Evolutionary conservation across 2,113 vertebrate species (phyloP), one percentile per base, ranked within the genome.

Genomic region (Myocastor coypus): DNA sequence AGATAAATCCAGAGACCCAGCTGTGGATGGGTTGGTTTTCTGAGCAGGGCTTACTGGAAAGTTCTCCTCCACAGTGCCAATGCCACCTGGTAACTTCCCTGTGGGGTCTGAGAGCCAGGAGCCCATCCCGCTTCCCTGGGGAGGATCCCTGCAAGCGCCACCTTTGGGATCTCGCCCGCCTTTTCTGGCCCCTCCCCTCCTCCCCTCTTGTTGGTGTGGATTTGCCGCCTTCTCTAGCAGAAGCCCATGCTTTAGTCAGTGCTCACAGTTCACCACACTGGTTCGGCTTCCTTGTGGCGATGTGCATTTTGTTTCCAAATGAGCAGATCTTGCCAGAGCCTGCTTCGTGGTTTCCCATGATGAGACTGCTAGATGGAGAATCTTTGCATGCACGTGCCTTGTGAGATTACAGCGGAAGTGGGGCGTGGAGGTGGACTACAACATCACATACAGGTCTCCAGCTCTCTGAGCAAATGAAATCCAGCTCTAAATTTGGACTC

Each of bases 401-500:
- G 24, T 22, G 6, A 17, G 42, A 5, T 7, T 26, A 11, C 0
- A 5, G 40, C 22, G 0, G 24, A 9, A 0, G 20, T 37, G 19
- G 28, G 5, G 32, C 4, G 6, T n/a, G 14, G 28, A 89, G 28
- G 16, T 83, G 10, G 7, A 24, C 83, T 85, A 80, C 52, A 92
- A 94, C 37, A 55, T 84, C 90, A 91, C 81, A 80, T 40, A 57
- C 68, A 94, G 42, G 34, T 93, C 69, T 92, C 61, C 11, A 64
- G 42, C 9, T 87, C 32, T 52, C 14, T 52, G n/a, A 92, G 86
- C 59, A 89, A 94, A 95, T 46, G n/a, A 52, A 77, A 90, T 3
- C 63, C 52, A 57, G 63, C 63, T 68, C 42, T 73, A 87, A 22
- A 64, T 66, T 80, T 64, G 42, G 69, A 37, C 69, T 77, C 34